Evolutionary conservation across 2,797 vertebrate genomes (phyloP), one percentile per base, ranked within the genome.

Genomic region (Enteromius trimaculatus): DNA sequence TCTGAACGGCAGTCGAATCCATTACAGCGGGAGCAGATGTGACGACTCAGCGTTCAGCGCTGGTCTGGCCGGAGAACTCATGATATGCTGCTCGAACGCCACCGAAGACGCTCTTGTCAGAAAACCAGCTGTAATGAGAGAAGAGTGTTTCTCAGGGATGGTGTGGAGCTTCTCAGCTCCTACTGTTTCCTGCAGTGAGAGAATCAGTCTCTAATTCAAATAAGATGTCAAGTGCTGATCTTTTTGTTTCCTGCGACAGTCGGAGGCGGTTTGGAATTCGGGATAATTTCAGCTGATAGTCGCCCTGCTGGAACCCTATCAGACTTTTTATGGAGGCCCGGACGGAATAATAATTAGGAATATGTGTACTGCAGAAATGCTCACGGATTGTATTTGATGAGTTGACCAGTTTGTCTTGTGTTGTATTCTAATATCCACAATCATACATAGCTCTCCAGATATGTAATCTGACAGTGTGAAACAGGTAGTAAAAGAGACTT

Each of bases 1-100:
- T 80, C 80, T 72, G 84, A 88, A 90, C 79, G 81, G 89, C 92
- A 93, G 94, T 94, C 93, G 93, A 95, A 94, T 94, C 94, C 92
- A 95, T 94, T 95, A 94, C 87, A 88, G 88, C 82, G 58, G 90
- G 87, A 72, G 90, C 90, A 93, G 93, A 93, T 87, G 84, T 90
- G 90, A 89, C 34, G 58, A 90, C 91, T 95, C 94, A 94, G 94
- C 93, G 93, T 90, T 92, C 51, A 17, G 23, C 19, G 3, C 3
- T 0, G 39, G 65, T 70, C 39, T 62, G 68, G 68, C 53, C 26
- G 4, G 26, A 81, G 53, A 62, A 81, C 26, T 19, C 7, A 1
- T 1, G 2, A 53, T 74, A 55, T 6, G 19, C 29, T 3, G 49
- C 49, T 74, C 31, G 17, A 70, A 23, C 29, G 6, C 29, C 44